Conservation (phyloP, 2,113 vertebrate genomes). For the Menura novaehollandiae region DNA sequence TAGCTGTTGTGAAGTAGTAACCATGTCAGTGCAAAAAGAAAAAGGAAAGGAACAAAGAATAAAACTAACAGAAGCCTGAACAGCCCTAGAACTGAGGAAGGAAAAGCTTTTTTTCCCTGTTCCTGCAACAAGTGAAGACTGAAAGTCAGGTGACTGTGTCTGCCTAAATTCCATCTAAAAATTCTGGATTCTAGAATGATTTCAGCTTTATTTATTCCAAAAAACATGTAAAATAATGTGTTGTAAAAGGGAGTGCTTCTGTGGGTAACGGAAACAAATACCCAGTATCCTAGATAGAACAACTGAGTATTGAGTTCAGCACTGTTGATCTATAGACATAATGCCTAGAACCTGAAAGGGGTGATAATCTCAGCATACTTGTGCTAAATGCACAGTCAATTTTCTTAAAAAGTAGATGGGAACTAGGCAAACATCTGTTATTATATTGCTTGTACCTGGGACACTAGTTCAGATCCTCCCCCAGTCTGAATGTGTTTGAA, state of each 20-base stretch:
- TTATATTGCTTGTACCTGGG: not conserved
- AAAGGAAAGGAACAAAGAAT: not conserved
- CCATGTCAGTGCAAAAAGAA: not conserved
- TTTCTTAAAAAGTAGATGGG: not conserved
- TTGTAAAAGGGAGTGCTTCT: not conserved
- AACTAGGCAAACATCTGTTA: not conserved
- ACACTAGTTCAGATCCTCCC: not conserved
- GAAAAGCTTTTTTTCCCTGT: not conserved
- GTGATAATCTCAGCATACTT: not conserved
- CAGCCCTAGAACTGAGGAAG: not conserved
- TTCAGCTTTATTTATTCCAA: not conserved
- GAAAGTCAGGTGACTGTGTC: not conserved
- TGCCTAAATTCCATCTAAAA: not conserved
- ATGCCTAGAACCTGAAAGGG: not conserved
- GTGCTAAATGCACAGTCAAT: not conserved
- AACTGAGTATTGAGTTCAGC: not conserved
- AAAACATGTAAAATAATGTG: not conserved
- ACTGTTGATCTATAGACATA: not conserved
- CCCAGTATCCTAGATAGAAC: not conserved
- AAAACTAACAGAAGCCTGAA: not conserved
- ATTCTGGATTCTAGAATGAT: not conserved
- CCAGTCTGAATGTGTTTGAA: not conserved
- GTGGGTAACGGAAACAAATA: not conserved
- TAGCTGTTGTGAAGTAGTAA: not conserved
- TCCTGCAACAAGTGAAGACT: not conserved